Conservation (phyloP, 1,140 invertebrate genomes). For the Achatina immaculata region DNA sequence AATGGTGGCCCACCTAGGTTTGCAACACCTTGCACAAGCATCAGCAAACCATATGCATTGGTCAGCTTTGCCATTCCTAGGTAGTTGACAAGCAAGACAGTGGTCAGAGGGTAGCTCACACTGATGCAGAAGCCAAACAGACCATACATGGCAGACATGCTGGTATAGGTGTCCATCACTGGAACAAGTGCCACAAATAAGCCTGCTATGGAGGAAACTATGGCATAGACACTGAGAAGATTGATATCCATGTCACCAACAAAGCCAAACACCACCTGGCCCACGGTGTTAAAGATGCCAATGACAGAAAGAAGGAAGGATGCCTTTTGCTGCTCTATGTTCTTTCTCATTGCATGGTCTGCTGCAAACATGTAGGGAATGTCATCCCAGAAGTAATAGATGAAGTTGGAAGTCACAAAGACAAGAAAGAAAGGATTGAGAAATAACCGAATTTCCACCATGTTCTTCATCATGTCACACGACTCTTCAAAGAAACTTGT, state of each 20-base stretch:
- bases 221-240: slow-evolving; percentile 60
- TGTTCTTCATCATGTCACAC: slow-evolving; percentile 57
- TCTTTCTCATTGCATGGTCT: slow-evolving; percentile 57
- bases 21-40: slow-evolving; percentile 67
- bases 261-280: slow-evolving; percentile 87
- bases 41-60: slow-evolving; percentile 68
- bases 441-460: slow-evolving; percentile 54
- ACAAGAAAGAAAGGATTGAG: slow-evolving; percentile 53
- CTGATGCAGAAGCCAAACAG: slow-evolving; percentile 68
- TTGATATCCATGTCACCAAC: slow-evolving; percentile 80
- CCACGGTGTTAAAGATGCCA: slow-evolving; percentile 76
- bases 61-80: slow-evolving; percentile 68
- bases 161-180: slow-evolving; percentile 49
- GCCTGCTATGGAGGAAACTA: slow-evolving; percentile 58
- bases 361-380: slow-evolving; percentile 66
- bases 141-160: slow-evolving; percentile 54
- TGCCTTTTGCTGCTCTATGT: slow-evolving; percentile 77
- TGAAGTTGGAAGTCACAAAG: slow-evolving; percentile 63
- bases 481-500: slow-evolving; percentile 39
- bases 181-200: slow-evolving; percentile 56
- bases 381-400: slow-evolving; percentile 65
- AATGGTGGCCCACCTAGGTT: slow-evolving; percentile 67
- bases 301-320: slow-evolving; percentile 94
- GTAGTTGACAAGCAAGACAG: slow-evolving; percentile 67
- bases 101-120: slow-evolving; percentile 67